Base-by-base conservation (phyloP, 2,888 invertebrate species). In the Zelleria hepariella region DNA sequence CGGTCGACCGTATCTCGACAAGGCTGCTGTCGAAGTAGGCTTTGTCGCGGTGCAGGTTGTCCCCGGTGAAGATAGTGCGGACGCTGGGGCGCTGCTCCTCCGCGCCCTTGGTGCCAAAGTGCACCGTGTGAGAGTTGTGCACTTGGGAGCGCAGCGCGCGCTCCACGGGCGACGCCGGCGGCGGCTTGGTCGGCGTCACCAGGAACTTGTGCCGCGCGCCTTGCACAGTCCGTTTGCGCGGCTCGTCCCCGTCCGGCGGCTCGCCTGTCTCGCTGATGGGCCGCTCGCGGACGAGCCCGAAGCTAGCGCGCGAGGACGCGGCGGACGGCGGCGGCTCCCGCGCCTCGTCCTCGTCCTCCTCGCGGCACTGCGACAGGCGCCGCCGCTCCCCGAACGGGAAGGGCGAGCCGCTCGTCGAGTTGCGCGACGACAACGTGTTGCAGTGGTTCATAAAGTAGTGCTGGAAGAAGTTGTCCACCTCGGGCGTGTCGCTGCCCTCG, bases 21-120 rank as follows among this genome's bases (percentile, higher is more conserved):
- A 95, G 86, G 64, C 94, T 94, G 67, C 93, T 93, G 81, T 95
- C 95, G 74, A 95, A 95, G 87, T 94, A 96, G 65, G 93, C 90
- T 72, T 93, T 93, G 80, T 95, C 95, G 64, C 93, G 90, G 79
- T 95, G 95, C 70, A 86, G 85, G 79, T 82, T 85, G 76, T 80
- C 77, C 61, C 77, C 79, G 70, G 91, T 79, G 77, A 94, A 93
- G 61, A 93, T 82, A 15, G 90, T 84, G 67, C 92, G 90, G 23
- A 93, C 85, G 49, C 91, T 91, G n/a, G 92, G 91, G 42, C 92
- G 89, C 62, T 80, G 86, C 64, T 88, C 87, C 65, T 89, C 83
- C 8, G 81, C 84, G 56, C 92, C 92, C 68, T 90, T 90, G 59
- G 92, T 90, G 57, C 93, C 91, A 77, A 93, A 91, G 78, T 93